phyloP scores from a whole-genome alignment of 2,888 invertebrate species.

The Spodoptera littoralis region DNA sequence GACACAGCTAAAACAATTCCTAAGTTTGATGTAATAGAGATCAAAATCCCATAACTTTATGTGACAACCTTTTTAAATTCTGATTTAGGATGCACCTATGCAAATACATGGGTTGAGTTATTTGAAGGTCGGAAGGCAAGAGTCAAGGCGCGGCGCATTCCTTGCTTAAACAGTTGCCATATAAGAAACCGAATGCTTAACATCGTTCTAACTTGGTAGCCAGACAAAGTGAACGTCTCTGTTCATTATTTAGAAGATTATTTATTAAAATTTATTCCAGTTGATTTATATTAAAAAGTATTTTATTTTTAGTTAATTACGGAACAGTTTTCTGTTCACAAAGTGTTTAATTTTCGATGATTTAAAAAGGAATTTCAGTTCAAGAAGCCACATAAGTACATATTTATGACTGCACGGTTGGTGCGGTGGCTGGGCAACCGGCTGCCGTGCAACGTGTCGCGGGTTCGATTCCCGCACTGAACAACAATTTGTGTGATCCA shows the following conservation, averaged over 20 bases:
- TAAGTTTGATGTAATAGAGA: conserved; percentile 9
- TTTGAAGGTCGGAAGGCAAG: conserved; percentile 60
- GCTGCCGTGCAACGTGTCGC: too few relatives aligned
- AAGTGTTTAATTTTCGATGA: too few relatives aligned
- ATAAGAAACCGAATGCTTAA: conserved; percentile 15
- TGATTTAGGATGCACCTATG: conserved; percentile 71
- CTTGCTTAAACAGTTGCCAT: conserved; percentile 23
- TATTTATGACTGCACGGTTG: too few relatives aligned
- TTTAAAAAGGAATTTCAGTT: too few relatives aligned
- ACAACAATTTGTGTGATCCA: too few relatives aligned
- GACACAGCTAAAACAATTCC: conserved; percentile 5
- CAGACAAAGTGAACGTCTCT: conserved; percentile 11
- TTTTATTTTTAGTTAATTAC: too few relatives aligned
- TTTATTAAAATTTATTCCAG: too few relatives aligned
- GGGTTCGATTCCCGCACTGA: too few relatives aligned
- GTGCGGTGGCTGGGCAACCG: too few relatives aligned
- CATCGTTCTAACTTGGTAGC: conserved; percentile 2
- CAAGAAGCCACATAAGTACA: too few relatives aligned
- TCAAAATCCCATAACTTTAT: conserved; percentile 15
- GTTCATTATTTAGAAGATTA: conserved; percentile 1
- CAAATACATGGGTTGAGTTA: conserved; percentile 68
- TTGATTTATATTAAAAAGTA: too few relatives aligned
- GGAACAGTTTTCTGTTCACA: too few relatives aligned
- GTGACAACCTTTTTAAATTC: conserved; percentile 17
- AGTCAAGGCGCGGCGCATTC: conserved; percentile 51